Conservation (phyloP, 2,797 vertebrate genomes). For the Semaprochilodus insignis region DNA sequence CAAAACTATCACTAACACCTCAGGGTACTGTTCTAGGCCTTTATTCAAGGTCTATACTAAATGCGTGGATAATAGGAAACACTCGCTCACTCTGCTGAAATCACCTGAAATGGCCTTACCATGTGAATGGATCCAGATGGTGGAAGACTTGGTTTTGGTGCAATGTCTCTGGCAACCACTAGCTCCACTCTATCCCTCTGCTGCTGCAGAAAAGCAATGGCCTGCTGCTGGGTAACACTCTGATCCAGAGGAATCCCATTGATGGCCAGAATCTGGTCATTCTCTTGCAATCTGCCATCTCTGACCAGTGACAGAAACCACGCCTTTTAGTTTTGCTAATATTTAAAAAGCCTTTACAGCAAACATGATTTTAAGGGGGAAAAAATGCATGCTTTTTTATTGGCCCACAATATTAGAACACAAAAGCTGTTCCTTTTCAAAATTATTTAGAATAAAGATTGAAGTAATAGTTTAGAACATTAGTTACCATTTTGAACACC, state of each 20-base stretch:
- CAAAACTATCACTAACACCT: neutral
- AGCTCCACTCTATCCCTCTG: constrained; percentile 84
- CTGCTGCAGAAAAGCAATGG: constrained; percentile 90
- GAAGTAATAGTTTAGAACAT: too few relatives aligned
- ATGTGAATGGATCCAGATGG: constrained; percentile 67
- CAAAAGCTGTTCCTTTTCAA: too few relatives aligned
- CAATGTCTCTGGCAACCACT: constrained; percentile 84
- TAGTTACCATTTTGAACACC: too few relatives aligned
- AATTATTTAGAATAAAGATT: too few relatives aligned
- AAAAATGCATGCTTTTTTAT: too few relatives aligned
- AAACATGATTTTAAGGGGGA: neutral
- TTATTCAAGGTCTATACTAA: neutral
- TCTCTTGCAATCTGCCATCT: constrained; percentile 89
- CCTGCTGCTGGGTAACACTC: constrained; percentile 89
- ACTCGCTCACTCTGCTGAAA: constrained; percentile 16
- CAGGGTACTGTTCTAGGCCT: neutral
- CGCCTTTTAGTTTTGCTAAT: neutral
- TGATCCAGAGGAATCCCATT: constrained; percentile 87
- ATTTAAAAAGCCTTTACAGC: neutral
- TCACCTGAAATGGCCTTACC: constrained; percentile 72
- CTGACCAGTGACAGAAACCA: constrained; percentile 67
- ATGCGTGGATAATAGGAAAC: neutral
- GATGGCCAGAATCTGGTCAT: constrained; percentile 94
- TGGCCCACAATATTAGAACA: too few relatives aligned
- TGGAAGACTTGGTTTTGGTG: constrained; percentile 43